Evolutionary conservation across 2,797 vertebrate genomes (phyloP), one percentile per base, ranked within the genome.

Genomic region (Dallia pectoralis): DNA sequence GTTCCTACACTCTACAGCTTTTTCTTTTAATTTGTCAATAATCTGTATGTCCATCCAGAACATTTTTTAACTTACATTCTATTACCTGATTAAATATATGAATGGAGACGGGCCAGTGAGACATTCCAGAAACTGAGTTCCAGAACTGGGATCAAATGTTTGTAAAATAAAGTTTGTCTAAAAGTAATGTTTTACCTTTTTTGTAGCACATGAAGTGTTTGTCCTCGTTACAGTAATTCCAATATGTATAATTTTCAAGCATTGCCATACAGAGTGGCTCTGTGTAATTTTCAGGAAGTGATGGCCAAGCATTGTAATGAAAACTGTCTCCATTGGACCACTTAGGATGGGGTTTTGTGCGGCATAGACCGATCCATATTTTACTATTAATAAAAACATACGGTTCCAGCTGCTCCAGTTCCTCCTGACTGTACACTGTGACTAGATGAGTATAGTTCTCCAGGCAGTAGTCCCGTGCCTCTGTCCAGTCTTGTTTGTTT

Each of bases 171-270:
- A n/a, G n/a, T n/a, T n/a, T n/a, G n/a, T n/a, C n/a, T n/a, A n/a
- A n/a, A n/a, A n/a, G n/a, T n/a, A n/a, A n/a, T 27, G 44, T 77
- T 78, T 85, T 78, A 89, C 88, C 33, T 4, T 19, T 7, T 40
- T 18, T 19, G 56, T 77, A 25, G 66, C 89, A 91, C 81, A 86
- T 82, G 73, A 90, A 90, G 44, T 0, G 0, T 22, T 47, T 79
- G 15, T 0, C 0, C 0, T 74, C 25, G 9, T 22, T 62, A 27
- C 59, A 62, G n/a, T 40, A 40, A 40, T 40, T 5, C 7, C 40
- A 5, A 40, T 12, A 40, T 12, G 8, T 29, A 1, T 14, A 5
- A 0, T 64, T 59, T 0, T 32, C 0, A 29, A 82, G 5, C 2
- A 40, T 65, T 27, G 81, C 77, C 61, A 0, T 71, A 77, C 89